Percentiles rank a stretch among this genome's conserved stretches.
These are phyloP conservation scores for Urosaurus nigricauda DNA, from an alignment of 2,797 vertebrate species.

Conservation along the genomic window DNA sequence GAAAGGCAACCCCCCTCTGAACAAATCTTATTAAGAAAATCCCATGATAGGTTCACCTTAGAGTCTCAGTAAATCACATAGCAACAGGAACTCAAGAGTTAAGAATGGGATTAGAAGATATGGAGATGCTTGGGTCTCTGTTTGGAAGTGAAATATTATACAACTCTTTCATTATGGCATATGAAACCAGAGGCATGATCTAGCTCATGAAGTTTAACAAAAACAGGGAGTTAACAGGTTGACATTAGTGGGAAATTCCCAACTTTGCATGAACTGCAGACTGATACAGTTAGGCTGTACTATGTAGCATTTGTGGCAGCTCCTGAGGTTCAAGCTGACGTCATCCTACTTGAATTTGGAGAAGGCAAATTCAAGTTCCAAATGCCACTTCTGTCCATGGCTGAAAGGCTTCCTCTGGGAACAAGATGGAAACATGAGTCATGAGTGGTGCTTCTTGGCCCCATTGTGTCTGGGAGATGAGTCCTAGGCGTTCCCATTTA, in stretches of 20 bases:
- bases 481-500: conserved; percentile 50
- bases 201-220: not conserved
- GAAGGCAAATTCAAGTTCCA: conserved; percentile 2
- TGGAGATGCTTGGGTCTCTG: not conserved
- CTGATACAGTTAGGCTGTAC: not conserved
- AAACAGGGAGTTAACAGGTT: not conserved
- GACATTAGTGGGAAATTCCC: not conserved
- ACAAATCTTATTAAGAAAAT: no score
- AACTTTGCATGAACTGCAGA: not conserved
- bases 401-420: conserved; percentile 15
- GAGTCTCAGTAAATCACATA: no score
- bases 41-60: no score
- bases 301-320: not conserved
- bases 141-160: not conserved
- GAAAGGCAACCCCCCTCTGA: no score
- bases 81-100: no score
- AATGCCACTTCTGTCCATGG: conserved; percentile 21
- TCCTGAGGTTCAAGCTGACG: not conserved
- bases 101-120: not conserved
- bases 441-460: conserved; percentile 33
- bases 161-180: not conserved
- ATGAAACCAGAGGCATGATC: not conserved
- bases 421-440: conserved; percentile 12
- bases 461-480: conserved; percentile 50
- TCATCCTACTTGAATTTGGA: conserved; percentile 11